phyloP scores from a whole-genome alignment of 2,797 vertebrate species.

The Rhodeus uyekii region DNA sequence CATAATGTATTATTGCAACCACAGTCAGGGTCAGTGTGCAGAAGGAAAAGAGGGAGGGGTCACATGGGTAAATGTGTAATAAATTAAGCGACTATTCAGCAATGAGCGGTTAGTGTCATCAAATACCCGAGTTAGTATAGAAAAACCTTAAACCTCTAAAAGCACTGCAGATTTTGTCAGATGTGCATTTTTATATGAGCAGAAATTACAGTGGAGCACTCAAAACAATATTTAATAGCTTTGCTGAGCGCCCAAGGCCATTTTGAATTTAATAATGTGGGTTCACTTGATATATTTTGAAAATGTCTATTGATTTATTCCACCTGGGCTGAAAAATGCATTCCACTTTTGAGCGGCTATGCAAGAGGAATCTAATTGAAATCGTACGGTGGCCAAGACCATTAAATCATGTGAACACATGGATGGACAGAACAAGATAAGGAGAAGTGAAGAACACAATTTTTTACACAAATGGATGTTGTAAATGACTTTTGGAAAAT shows the following conservation, averaged over 20 bases:
- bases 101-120: not conserved
- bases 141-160: not conserved
- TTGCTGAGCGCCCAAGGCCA: constrained; percentile 55
- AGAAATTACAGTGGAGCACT: constrained; percentile 15
- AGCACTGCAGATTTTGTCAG: not conserved
- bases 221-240: constrained; percentile 62
- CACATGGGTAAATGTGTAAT: not conserved
- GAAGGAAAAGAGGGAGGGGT: not conserved
- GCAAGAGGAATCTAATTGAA: constrained; percentile 83
- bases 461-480: not conserved
- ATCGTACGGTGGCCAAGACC: constrained; percentile 73
- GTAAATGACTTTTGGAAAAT: not conserved
- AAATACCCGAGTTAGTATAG: not conserved
- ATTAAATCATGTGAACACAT: constrained; percentile 48
- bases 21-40: not conserved
- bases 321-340: constrained; percentile 77
- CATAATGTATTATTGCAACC: constrained; percentile 1
- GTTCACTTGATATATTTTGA: constrained; percentile 72
- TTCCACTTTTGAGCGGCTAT: constrained; percentile 81
- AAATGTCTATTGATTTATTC: constrained; percentile 79
- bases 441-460: constrained; percentile 59
- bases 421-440: constrained; percentile 67
- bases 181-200: not conserved
- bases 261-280: constrained; percentile 73
- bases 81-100: not conserved